Base-by-base conservation (phyloP, 2,888 invertebrate species). In the Bruchidius siliquastri region DNA sequence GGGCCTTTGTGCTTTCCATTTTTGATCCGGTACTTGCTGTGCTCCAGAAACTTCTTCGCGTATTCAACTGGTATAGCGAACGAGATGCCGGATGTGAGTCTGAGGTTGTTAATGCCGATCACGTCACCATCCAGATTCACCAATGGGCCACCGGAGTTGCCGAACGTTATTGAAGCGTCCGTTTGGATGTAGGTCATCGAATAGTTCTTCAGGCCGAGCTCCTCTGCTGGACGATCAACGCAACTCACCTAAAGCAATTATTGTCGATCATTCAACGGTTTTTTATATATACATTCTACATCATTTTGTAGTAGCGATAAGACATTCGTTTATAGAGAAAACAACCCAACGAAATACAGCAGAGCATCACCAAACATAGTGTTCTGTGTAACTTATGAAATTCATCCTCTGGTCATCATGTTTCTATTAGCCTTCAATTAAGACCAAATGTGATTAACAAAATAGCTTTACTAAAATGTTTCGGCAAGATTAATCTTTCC, bases 91-190 rank as follows among this genome's bases (percentile, higher is more conserved):
- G 94, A 91, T 0, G 96, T 94, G 20, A 96, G 93, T 85, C 95
- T 95, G 93, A 97, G 94, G 66, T 94, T 93, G 84, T 96, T 97
- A 21, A 97, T 94, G 0, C 98, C 98, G 79, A 98, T 96, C 0
- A 94, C 97, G 85, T 97, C 96, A 0, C 97, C 97, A 82, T 97
- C 95, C 81, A 98, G 86, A 87, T 98, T 97, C 0, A 98, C 94
- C 1, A 98, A 86, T 0, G 98, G 98, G 0, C 98, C 98, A 0
- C 98, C 98, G 20, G 97, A 97, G 88, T 98, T 98, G 3, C 98
- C 98, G 85, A 96, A 96, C 0, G 96, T 98, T 77, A 98, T 97
- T 0, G 96, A 93, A 8, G 97, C 97, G 86, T 98, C 97, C 0
- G 98, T 98, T 86, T 98, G 98, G 78, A 98, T 95, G 85, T 95